A percentile compares a stretch with the other conserved stretches of the same genome.
Evolutionary conservation across 2,888 invertebrate genomes (phyloP).

Genomic region (Uropetala carovei): DNA sequence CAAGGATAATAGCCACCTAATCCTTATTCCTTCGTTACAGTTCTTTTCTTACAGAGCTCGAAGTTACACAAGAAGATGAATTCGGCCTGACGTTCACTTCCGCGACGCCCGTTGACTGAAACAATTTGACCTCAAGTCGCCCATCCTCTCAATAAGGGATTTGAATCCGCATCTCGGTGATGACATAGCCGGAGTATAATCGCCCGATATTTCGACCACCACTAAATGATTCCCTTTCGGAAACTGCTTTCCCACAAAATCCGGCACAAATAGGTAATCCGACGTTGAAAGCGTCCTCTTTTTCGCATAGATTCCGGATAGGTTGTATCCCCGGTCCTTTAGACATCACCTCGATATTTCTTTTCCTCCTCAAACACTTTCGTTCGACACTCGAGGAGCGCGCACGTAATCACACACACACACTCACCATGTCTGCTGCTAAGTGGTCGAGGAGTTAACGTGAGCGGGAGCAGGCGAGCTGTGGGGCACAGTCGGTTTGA

Average conservation of each 20-base stretch:
- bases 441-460: conserved; percentile 44
- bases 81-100: too few species aligned
- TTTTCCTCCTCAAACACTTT: not conserved
- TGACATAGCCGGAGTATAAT: not conserved
- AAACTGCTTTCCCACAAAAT: not conserved
- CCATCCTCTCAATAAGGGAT: not conserved
- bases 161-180: not conserved
- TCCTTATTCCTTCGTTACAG: too few species aligned
- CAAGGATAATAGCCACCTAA: too few species aligned
- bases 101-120: not conserved
- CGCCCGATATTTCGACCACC: too few species aligned
- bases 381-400: not conserved
- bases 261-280: not conserved
- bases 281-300: not conserved
- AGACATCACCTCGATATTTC: not conserved
- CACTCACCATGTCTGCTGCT: conserved; percentile 63
- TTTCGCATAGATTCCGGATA: not conserved
- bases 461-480: conserved; percentile 57
- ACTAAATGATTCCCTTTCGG: not conserved
- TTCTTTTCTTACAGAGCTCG: too few species aligned
- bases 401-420: not conserved
- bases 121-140: not conserved
- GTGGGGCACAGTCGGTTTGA: conserved; percentile 59
- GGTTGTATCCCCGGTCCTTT: not conserved
- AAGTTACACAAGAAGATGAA: too few species aligned